Evolutionary conservation across 2,797 vertebrate species (phyloP).

Genomic region (Mormyrops attenuatus): DNA sequence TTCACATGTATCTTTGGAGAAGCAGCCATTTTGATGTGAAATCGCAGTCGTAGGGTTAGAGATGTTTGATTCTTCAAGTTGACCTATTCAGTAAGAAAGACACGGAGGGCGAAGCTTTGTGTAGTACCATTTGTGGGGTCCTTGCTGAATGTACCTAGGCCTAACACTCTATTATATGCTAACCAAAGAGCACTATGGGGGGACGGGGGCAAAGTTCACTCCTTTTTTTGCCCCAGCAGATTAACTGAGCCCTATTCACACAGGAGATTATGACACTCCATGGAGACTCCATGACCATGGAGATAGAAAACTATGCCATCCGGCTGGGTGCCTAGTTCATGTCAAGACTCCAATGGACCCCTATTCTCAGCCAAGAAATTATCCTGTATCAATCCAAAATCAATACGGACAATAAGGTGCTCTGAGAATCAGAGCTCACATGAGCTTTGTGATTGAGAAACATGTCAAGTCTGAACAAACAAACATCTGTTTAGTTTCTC

Average conservation of each 20-base stretch:
- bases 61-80: neutral
- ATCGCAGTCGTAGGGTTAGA: neutral
- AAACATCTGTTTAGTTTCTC: neutral
- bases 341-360: neutral
- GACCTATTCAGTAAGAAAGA: neutral
- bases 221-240: neutral
- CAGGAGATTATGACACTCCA: neutral
- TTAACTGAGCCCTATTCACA: conserved; percentile 3
- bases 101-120: neutral
- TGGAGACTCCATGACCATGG: neutral
- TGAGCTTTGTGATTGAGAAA: neutral
- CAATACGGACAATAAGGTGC: neutral
- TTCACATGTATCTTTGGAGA: neutral
- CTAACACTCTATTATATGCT: neutral
- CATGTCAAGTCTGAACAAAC: neutral
- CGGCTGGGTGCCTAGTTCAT: neutral
- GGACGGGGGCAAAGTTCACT: neutral
- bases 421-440: neutral
- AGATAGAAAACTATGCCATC: neutral
- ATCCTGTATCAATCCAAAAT: neutral
- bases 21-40: conserved; percentile 11
- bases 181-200: neutral
- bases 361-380: neutral
- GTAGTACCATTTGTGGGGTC: neutral
- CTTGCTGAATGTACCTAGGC: neutral